Conservation (phyloP, 1,140 invertebrate genomes). For the Brachionus paranguensis region DNA sequence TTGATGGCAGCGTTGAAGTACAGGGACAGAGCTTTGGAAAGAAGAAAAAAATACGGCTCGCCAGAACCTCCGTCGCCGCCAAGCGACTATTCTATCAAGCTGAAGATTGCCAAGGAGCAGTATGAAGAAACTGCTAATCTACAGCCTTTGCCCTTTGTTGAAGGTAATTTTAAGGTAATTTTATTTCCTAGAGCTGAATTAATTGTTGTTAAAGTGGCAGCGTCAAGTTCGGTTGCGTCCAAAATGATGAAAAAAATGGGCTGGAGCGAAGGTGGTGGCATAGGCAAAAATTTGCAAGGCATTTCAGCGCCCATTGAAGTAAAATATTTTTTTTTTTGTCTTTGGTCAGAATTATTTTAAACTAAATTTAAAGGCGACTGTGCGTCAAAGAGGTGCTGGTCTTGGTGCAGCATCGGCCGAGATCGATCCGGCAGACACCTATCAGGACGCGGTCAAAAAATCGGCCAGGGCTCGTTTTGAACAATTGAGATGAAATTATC, state of each 20-base stretch:
- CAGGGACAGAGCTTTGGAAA: conserved; percentile 89
- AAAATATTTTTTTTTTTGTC: conserved; percentile 36
- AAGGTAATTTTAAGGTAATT: not conserved
- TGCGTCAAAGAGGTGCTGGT: conserved; percentile 48
- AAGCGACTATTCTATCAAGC: not conserved
- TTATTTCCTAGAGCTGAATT: too few species aligned
- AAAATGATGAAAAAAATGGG: conserved; percentile 96
- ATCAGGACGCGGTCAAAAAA: conserved; percentile 83
- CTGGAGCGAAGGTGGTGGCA: conserved; percentile 88
- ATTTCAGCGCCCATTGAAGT: conserved; percentile 82
- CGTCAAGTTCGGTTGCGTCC: not conserved
- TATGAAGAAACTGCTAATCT: not conserved
- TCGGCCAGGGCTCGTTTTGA: conserved; percentile 54
- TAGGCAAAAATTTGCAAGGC: conserved; percentile 88
- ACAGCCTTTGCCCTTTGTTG: not conserved
- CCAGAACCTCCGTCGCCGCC: conserved; percentile 63
- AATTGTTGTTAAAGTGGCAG: too few species aligned
- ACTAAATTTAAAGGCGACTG: conserved; percentile 45
- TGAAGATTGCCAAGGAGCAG: conserved; percentile 42
- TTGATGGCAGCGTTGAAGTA: conserved; percentile 57
- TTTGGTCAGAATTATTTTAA: not conserved
- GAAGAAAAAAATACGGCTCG: conserved; percentile 85
- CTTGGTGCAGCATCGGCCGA: conserved; percentile 63
- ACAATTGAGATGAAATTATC: not conserved
- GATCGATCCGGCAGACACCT: conserved; percentile 74